Evolutionary conservation across 2,888 invertebrate genomes (phyloP).

Genomic region (Clunio marinus): DNA sequence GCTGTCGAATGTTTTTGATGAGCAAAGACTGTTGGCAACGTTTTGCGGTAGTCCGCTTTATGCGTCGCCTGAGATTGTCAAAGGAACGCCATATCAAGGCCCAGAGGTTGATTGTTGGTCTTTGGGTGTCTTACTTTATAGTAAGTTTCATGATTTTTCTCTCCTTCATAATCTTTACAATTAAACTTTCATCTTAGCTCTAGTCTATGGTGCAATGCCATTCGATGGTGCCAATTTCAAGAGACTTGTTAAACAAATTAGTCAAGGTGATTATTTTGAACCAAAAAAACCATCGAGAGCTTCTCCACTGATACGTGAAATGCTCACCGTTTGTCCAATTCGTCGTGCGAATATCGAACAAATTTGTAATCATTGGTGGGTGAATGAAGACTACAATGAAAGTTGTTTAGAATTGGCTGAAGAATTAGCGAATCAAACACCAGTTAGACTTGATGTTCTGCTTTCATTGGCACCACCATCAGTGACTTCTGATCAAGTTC

Average conservation of each 20-base stretch:
- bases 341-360: constrained; percentile 88
- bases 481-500: constrained; percentile 67
- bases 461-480: constrained; percentile 81
- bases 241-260: constrained; percentile 92
- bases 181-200: constrained; percentile 42
- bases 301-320: constrained; percentile 87
- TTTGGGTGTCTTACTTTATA: constrained; percentile 92
- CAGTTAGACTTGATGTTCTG: constrained; percentile 80
- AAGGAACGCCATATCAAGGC: constrained; percentile 93
- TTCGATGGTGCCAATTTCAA: constrained; percentile 99
- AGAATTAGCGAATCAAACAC: constrained; percentile 84
- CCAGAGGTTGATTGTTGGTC: constrained; percentile 97
- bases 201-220: constrained; percentile 99
- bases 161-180: not conserved
- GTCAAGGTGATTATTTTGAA: constrained; percentile 95
- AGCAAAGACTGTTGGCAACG: constrained; percentile 77
- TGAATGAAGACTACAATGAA: constrained; percentile 78
- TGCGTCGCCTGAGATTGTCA: constrained; percentile 96
- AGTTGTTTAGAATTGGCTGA: constrained; percentile 82
- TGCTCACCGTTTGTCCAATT: constrained; percentile 88
- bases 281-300: constrained; percentile 92
- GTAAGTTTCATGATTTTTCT: constrained; percentile 47
- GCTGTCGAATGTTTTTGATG: constrained; percentile 92
- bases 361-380: constrained; percentile 97
- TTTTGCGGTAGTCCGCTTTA: constrained; percentile 96